A percentile compares a stretch with the other conserved stretches of the same genome.
Conservation (phyloP, 2,888 invertebrate species). For the Caenorhabditis macrosperma region DNA sequence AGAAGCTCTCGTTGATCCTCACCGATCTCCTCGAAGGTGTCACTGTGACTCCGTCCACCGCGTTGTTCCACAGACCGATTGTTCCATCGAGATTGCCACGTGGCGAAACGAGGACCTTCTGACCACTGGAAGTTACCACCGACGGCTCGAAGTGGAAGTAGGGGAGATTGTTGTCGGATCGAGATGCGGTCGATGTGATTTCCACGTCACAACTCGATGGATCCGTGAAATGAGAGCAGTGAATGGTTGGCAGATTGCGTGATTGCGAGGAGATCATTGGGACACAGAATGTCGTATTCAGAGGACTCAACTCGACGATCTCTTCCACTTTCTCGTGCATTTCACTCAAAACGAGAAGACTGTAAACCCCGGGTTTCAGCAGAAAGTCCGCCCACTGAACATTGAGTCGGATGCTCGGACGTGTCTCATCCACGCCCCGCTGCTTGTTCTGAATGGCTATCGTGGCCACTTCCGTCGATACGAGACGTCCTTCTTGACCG, state of each 20-base stretch:
- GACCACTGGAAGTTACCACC: conserved; percentile 28
- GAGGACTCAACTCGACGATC: conserved; percentile 35
- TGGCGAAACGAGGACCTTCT: conserved; percentile 40
- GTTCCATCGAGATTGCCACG: conserved; percentile 30
- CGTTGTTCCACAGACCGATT: conserved; percentile 54
- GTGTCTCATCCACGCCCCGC: conserved; percentile 20
- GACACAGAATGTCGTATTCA: conserved; percentile 57
- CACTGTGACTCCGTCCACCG: conserved; percentile 28
- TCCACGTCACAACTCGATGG: conserved; percentile 31
- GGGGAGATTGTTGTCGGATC: conserved; percentile 18
- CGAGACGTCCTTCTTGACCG: conserved; percentile 40
- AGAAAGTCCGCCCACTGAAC: conserved; percentile 58
- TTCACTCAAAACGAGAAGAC: conserved; percentile 24
- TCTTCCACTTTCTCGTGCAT: conserved; percentile 25
- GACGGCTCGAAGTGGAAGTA: conserved; percentile 48
- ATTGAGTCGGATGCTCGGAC: conserved; percentile 41
- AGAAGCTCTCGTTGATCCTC: conserved; percentile 58
- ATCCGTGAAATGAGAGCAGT: conserved; percentile 43
- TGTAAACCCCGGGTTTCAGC: conserved; percentile 45
- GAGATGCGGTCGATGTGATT: conserved; percentile 9
- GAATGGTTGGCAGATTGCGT: conserved; percentile 35
- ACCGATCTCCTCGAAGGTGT: conserved; percentile 45
- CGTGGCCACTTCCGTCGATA: conserved; percentile 29
- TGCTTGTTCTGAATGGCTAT: conserved; percentile 52
- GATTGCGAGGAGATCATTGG: conserved; percentile 31